phyloP scores from a whole-genome alignment of 1,140 invertebrate species.

The Drosophila azteca region DNA sequence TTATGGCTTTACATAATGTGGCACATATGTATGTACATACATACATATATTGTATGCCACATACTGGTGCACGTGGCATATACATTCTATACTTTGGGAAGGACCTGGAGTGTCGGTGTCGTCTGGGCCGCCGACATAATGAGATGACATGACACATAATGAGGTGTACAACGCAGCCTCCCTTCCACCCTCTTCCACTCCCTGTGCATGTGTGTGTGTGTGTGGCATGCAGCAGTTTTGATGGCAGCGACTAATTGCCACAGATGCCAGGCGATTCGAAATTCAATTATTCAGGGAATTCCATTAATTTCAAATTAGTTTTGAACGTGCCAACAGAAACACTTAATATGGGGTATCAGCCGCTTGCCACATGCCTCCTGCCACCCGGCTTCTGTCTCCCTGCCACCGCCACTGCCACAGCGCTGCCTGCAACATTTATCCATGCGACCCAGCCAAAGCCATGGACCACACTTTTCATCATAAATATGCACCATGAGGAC shows the following conservation, averaged over 20 bases:
- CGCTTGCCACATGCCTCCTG: not conserved
- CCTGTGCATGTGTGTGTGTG: constrained; percentile 24
- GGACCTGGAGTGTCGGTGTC: constrained; percentile 20
- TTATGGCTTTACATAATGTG: constrained; percentile 64
- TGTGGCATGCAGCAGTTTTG: constrained; percentile 49
- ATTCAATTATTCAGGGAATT: constrained; percentile 82
- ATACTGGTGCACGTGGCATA: not conserved
- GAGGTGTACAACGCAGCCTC: constrained; percentile 46
- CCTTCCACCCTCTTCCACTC: constrained; percentile 1
- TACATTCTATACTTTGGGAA: not conserved
- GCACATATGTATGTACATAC: constrained; percentile 20
- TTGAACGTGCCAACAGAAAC: constrained; percentile 73
- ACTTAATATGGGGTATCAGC: constrained; percentile 48
- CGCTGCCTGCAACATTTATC: too few relatives aligned
- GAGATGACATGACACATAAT: constrained; percentile 81
- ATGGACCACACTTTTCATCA: not conserved
- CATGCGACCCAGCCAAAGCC: too few relatives aligned
- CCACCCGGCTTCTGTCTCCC: not conserved
- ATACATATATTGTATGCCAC: too few relatives aligned
- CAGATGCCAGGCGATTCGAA: constrained; percentile 70
- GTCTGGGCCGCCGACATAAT: constrained; percentile 56
- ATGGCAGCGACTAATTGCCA: constrained; percentile 52
- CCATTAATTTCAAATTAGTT: constrained; percentile 81
- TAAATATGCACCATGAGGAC: not conserved
- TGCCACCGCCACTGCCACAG: not conserved